Evolutionary conservation across 2,797 vertebrate species (phyloP).

Genomic region (Vipera latastei): DNA sequence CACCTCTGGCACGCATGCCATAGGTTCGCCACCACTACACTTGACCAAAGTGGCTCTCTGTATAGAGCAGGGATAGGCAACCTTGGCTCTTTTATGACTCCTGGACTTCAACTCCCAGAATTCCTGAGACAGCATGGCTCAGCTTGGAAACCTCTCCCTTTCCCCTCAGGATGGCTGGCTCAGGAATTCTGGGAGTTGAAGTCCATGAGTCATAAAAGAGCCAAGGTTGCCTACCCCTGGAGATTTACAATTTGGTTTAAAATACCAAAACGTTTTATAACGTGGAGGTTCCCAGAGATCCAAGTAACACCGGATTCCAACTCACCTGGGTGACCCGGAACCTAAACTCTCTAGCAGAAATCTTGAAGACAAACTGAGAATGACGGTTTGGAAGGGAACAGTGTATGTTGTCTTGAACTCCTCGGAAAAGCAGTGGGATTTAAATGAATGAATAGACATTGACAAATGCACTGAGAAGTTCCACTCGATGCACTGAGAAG

Average conservation of each 20-base stretch:
- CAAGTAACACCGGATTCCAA: neutral
- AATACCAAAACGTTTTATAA: neutral
- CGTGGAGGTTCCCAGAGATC: neutral
- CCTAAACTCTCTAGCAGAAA: neutral
- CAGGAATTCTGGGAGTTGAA: too few relatives aligned
- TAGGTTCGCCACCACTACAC: too few relatives aligned
- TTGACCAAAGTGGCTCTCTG: too few relatives aligned
- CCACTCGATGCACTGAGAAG: neutral
- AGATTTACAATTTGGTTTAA: neutral
- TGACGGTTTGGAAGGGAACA: neutral
- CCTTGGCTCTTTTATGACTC: too few relatives aligned
- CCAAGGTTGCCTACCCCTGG: too few relatives aligned
- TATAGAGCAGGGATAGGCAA: too few relatives aligned
- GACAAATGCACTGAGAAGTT: neutral
- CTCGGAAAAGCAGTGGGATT: neutral
- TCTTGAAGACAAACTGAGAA: neutral
- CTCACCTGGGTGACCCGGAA: neutral
- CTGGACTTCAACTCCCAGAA: too few relatives aligned
- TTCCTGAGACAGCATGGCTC: too few relatives aligned
- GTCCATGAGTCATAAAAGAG: too few relatives aligned
- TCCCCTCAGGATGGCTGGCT: too few relatives aligned
- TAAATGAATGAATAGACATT: neutral
- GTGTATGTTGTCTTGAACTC: neutral
- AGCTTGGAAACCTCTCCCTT: too few relatives aligned
- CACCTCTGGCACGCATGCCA: too few relatives aligned